These are phyloP conservation scores for Phorcus lineatus DNA, from an alignment of 2,888 invertebrate species.

Conservation along the genomic window DNA sequence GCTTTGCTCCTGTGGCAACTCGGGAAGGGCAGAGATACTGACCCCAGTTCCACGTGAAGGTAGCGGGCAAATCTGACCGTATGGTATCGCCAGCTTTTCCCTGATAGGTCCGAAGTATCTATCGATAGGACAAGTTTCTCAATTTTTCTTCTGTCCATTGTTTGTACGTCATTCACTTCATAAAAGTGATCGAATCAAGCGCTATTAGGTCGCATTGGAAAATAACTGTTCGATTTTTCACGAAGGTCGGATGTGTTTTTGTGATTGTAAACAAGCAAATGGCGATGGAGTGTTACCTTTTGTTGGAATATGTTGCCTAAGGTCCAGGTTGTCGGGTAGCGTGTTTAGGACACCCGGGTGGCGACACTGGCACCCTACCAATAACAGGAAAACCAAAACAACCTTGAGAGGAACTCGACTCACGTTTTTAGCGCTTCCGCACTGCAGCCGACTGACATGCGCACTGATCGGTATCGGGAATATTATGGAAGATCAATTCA, in stretches of 20 bases:
- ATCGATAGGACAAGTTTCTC: not conserved
- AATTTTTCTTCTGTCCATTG: too few species aligned
- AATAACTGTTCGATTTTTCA: conserved; percentile 8
- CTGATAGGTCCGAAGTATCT: not conserved
- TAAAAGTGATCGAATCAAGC: not conserved
- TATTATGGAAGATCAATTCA: not conserved
- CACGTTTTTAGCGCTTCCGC: conserved; percentile 15
- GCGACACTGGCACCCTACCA: not conserved
- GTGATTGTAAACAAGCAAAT: not conserved
- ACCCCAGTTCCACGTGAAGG: not conserved
- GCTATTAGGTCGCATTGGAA: not conserved
- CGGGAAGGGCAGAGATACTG: not conserved
- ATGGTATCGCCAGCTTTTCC: not conserved
- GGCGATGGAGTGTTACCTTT: not conserved
- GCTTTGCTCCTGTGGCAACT: not conserved
- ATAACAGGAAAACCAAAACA: not conserved
- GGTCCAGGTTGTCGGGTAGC: not conserved
- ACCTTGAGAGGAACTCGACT: not conserved
- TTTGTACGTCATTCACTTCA: too few species aligned
- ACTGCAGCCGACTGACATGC: conserved; percentile 13
- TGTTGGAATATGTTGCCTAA: not conserved
- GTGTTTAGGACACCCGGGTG: not conserved
- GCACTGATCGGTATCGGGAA: not conserved
- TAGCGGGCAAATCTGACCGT: not conserved
- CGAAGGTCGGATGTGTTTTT: not conserved